Percentiles rank a stretch among this genome's conserved stretches.
phyloP scores from a whole-genome alignment of 2,888 invertebrate genomes.

The Temnothorax ravouxi region DNA sequence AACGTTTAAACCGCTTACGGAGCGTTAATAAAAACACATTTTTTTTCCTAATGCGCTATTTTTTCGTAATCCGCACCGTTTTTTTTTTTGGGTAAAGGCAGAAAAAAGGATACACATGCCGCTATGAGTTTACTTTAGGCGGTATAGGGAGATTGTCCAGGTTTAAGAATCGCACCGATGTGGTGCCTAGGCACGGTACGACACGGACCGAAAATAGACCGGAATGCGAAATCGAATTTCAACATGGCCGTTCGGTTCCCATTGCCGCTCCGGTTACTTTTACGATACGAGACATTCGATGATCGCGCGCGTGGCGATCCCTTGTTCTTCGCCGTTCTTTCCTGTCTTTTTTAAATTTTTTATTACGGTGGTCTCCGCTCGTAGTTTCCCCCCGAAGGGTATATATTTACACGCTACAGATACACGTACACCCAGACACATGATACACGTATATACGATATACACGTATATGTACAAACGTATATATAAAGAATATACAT shows the following conservation, averaged over 20 bases:
- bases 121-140: background rate
- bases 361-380: slow-evolving; percentile 38
- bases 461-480: slow-evolving; percentile 66
- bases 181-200: slow-evolving; percentile 25
- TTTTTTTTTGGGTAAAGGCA: background rate
- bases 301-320: slow-evolving; percentile 13
- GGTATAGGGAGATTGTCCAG: background rate
- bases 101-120: background rate
- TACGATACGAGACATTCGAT: slow-evolving; percentile 43
- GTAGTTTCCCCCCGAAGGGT: slow-evolving; percentile 50
- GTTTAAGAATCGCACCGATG: slow-evolving; percentile 18
- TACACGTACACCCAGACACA: slow-evolving; percentile 57
- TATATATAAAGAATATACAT: slow-evolving; percentile 51
- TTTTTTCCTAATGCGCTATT: background rate
- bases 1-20: background rate
- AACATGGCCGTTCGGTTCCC: slow-evolving; percentile 12
- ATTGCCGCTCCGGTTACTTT: slow-evolving; percentile 30
- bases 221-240: slow-evolving; percentile 56
- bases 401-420: slow-evolving; percentile 47
- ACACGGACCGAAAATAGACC: slow-evolving; percentile 38
- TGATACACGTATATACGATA: slow-evolving; percentile 60
- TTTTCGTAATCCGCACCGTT: background rate
- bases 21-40: background rate
- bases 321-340: slow-evolving; percentile 9
- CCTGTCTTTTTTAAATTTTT: background rate